Base-by-base conservation (phyloP, 2,888 invertebrate species). In the Emmelina monodactyla region DNA sequence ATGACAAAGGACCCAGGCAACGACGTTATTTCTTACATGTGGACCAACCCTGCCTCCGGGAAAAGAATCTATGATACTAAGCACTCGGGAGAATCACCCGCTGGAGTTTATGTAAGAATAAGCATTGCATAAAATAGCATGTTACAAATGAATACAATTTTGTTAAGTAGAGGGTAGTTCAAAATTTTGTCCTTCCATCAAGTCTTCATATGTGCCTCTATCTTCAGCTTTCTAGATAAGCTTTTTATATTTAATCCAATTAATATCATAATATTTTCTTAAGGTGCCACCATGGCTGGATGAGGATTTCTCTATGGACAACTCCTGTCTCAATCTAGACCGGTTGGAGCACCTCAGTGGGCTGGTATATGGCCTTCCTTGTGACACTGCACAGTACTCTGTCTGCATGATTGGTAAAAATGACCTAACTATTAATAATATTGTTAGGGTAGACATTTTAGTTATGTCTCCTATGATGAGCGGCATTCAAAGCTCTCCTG, bases 231-330 rank as follows among this genome's bases (percentile, higher is more conserved):
- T n/a, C n/a, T n/a, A n/a, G n/a, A n/a, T n/a, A n/a, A n/a, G n/a
- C n/a, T n/a, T n/a, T n/a, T n/a, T n/a, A n/a, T n/a, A n/a, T n/a
- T n/a, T n/a, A n/a, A n/a, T n/a, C n/a, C n/a, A n/a, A n/a, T n/a
- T n/a, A n/a, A n/a, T n/a, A n/a, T n/a, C n/a, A n/a, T n/a, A n/a
- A n/a, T n/a, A n/a, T n/a, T n/a, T n/a, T n/a, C n/a, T n/a, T n/a
- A n/a, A 79, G 64, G 64, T 69, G 50, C 71, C 78, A 30, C 82
- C 82, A 0, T 83, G 82, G 82, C 50, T 75, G 1, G 67, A 70
- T 13, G 80, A 80, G 29, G 76, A 76, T 2, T 71, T 62, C 44
- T 55, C 58, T 0, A 58, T 66, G 48, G 76, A 75, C 42, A 71
- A 61, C 32, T 59, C 68, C 0, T 83, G 82, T 35, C 47, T 83